Conservation (phyloP, 2,888 invertebrate genomes). For the Melieria omissa region DNA sequence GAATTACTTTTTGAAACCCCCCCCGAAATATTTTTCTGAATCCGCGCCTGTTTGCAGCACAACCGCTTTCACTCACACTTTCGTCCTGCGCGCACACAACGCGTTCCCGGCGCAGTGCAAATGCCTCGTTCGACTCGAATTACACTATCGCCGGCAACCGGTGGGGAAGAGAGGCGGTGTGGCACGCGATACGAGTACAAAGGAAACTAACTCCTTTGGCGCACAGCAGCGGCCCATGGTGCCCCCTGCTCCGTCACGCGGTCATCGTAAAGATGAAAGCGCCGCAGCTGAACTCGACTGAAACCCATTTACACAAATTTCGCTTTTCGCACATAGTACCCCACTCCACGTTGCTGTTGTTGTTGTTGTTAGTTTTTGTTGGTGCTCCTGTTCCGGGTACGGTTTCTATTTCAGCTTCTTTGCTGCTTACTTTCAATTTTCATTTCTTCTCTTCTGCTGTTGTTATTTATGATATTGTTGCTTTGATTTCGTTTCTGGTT, state of each 20-base stretch:
- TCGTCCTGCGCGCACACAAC: too few relatives aligned
- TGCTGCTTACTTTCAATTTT: conserved; percentile 27
- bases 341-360: too few relatives aligned
- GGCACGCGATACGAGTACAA: conserved; percentile 26
- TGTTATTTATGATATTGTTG: conserved; percentile 8
- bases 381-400: neutral
- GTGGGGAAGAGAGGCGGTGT: conserved; percentile 3
- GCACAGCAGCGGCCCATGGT: neutral
- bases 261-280: neutral
- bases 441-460: neutral
- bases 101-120: conserved; percentile 1
- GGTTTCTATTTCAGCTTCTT: neutral
- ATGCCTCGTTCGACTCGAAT: conserved; percentile 17
- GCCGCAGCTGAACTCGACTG: conserved; percentile 10
- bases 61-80: too few relatives aligned
- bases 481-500: conserved; percentile 5
- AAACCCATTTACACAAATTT: conserved; percentile 17
- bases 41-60: neutral
- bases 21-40: too few relatives aligned
- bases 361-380: neutral
- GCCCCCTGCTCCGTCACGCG: neutral
- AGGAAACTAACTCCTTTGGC: conserved; percentile 2
- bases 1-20: neutral
- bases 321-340: conserved; percentile 1
- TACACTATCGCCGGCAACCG: conserved; percentile 8